Base-by-base conservation (phyloP, 2,113 vertebrate genomes). In the Gila orcuttii region DNA sequence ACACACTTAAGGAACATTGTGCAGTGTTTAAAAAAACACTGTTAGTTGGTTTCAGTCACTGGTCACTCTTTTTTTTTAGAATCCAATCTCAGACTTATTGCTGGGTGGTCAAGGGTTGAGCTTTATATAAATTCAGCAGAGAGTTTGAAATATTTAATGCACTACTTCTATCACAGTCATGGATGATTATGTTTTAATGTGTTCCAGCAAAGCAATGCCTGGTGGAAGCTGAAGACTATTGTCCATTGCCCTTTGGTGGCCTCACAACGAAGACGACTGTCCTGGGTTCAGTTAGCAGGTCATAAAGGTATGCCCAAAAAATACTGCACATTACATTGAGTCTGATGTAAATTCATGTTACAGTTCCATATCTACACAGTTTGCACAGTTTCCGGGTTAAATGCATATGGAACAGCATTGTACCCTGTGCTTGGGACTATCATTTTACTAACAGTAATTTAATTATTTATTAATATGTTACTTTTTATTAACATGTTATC, bases 241-340 rank as follows among this genome's bases (percentile, higher is more conserved):
- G 96, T 99, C 91, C 96, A 97, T 21, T 95, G 97, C 92, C 97
- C 97, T 1, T 94, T 98, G 87, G 95, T 97, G 33, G 96, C 95
- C 10, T 96, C 96, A 31, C 97, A 97, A 89, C 97, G 96, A 93
- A 97, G 92, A 89, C 96, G 96, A 69, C 93, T 98, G 33, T 95
- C 95, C 8, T 99, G 98, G 98, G 97, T 99, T 85, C 98, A 99
- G 90, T 93, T 99, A 74, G 97, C 98, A 1, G 98, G 98, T 6
- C 98, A 99, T 89, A 98, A 97, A 93, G 98, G 98, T 98, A 90
- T 87, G 12, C 45, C 7, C 23, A 42, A 68, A 68, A 82, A 59
- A 23, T 57, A 6, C 52, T 45, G 57, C 57, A 17, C 15, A 60
- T 6, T 82, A 33, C 2, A 33, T 42, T 81, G 15, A 42, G 45